phyloP scores from a whole-genome alignment of 35 echinoderm and acorn worm species.

The Anneissia japonica region DNA sequence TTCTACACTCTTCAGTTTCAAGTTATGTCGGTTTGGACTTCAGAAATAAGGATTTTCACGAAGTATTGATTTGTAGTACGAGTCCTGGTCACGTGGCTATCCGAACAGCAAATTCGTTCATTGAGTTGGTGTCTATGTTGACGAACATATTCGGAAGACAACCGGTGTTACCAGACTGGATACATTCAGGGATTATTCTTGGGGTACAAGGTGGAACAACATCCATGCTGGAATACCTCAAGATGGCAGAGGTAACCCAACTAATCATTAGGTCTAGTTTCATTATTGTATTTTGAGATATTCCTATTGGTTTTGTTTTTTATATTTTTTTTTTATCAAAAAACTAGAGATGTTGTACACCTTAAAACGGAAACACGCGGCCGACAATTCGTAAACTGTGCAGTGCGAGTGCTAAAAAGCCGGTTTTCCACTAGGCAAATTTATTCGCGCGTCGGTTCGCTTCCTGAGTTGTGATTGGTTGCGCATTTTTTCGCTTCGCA shows the following conservation, averaged over 20 bases:
- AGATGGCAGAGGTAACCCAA: constrained; percentile 79
- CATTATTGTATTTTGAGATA: no score
- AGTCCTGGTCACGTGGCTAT: constrained; percentile 51
- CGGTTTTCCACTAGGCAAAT: no score
- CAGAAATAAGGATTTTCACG: constrained; percentile 56
- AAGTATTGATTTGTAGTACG: constrained; percentile 26
- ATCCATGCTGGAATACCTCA: constrained; percentile 65
- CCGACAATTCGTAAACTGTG: no score
- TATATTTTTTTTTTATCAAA: no score
- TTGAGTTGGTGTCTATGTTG: constrained; percentile 34
- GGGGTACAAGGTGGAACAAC: constrained; percentile 89
- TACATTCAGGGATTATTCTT: constrained; percentile 64
- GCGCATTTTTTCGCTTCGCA: no score
- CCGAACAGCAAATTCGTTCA: constrained; percentile 38
- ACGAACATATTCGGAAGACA: constrained; percentile 61
- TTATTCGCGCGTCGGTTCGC: no score
- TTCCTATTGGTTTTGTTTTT: no score
- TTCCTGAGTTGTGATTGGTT: no score
- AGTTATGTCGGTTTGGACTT: constrained; percentile 84
- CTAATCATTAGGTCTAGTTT: no score
- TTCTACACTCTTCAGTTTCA: constrained; percentile 57
- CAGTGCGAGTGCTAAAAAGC: no score
- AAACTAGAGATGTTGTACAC: no score
- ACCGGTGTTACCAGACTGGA: constrained; percentile 67
- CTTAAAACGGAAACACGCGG: no score